phyloP scores from a whole-genome alignment of 2,888 invertebrate species.

The Idaea dimidiata region DNA sequence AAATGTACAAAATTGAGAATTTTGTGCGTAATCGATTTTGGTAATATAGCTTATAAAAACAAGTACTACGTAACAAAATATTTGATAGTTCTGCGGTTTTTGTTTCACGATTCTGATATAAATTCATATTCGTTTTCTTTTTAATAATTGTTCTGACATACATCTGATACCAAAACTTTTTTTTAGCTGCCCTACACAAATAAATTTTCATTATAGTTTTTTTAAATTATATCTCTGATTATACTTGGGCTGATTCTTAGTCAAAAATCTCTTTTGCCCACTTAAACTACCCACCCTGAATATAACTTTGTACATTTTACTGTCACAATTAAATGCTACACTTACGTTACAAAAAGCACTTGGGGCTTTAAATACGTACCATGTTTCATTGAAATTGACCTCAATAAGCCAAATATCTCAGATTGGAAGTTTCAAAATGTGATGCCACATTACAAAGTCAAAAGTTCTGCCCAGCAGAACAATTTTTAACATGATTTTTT shows the following conservation, averaged over 20 bases:
- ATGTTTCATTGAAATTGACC: constrained; percentile 48
- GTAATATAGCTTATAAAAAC: constrained; percentile 10
- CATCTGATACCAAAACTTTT: no score
- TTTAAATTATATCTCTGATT: no score
- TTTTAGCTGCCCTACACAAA: no score
- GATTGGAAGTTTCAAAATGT: constrained; percentile 30
- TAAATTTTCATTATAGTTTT: no score
- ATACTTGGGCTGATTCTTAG: no score
- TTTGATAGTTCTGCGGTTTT: no score
- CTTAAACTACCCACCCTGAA: not conserved
- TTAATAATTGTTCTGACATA: no score
- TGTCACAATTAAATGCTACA: not conserved
- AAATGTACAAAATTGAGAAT: not conserved
- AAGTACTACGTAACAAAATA: constrained; percentile 22
- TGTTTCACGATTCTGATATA: no score
- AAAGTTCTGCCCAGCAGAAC: constrained; percentile 62
- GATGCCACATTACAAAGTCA: constrained; percentile 25
- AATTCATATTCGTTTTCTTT: no score
- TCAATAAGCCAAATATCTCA: constrained; percentile 52
- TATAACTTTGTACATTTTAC: not conserved
- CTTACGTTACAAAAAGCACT: constrained; percentile 32
- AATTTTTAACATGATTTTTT: constrained; percentile 13
- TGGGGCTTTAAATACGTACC: constrained; percentile 39
- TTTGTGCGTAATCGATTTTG: not conserved
- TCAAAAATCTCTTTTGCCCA: no score